phyloP scores from a whole-genome alignment of 2,888 invertebrate genomes.

The Erebia aethiops region DNA sequence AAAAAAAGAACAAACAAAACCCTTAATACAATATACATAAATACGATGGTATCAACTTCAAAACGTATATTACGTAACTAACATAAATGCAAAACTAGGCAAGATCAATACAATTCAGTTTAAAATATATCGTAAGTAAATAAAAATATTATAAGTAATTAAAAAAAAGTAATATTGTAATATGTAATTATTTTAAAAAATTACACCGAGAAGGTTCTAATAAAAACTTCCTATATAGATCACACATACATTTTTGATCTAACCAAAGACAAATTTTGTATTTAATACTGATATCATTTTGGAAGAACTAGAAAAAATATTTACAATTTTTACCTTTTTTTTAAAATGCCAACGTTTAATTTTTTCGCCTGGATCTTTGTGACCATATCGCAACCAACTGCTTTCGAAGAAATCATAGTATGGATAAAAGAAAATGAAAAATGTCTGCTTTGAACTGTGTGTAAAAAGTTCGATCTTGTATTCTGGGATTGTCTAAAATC shows the following conservation, averaged over 20 bases:
- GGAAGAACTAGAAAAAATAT: conserved; percentile 82
- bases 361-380: conserved; percentile 76
- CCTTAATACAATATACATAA: conserved; percentile 81
- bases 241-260: conserved; percentile 82
- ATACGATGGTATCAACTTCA: conserved; percentile 82
- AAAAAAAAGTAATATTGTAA: conserved; percentile 53
- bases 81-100: conserved; percentile 82
- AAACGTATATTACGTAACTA: conserved; percentile 75
- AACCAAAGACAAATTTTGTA: conserved; percentile 82
- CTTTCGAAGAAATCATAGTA: conserved; percentile 52
- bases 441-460: conserved; percentile 60
- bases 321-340: conserved; percentile 69
- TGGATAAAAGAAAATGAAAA: conserved; percentile 60
- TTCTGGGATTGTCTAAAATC: conserved; percentile 81
- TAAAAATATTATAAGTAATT: conserved; percentile 49
- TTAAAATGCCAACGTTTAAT: conserved; percentile 70
- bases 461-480: conserved; percentile 83
- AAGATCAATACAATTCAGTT: conserved; percentile 71
- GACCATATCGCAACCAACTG: conserved; percentile 80
- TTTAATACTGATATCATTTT: conserved; percentile 82
- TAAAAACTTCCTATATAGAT: conserved; percentile 77
- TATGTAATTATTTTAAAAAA: conserved; percentile 53
- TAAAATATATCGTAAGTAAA: conserved; percentile 69
- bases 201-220: conserved; percentile 74
- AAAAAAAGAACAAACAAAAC: conserved; percentile 81